These are phyloP conservation scores for Phasia obesa DNA, from an alignment of 2,888 invertebrate species.

Conservation along the genomic window DNA sequence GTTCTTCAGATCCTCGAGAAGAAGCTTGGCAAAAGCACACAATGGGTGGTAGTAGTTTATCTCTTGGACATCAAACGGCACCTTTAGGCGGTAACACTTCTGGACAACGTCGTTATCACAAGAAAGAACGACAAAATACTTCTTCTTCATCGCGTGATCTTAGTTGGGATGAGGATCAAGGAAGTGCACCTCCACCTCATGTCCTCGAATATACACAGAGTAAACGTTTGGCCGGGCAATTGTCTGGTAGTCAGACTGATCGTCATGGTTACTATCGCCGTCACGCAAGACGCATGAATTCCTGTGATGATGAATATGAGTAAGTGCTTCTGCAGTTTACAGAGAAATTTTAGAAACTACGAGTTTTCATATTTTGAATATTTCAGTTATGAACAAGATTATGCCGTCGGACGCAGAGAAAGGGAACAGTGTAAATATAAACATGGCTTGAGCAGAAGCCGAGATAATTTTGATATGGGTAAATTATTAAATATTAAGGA, in stretches of 20 bases:
- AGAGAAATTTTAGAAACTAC: not conserved
- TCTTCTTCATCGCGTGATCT: constrained; percentile 90
- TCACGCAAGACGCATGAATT: constrained; percentile 83
- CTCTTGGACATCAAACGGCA: constrained; percentile 50
- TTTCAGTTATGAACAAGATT: constrained; percentile 81
- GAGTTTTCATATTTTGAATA: not conserved
- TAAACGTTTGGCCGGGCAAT: constrained; percentile 72
- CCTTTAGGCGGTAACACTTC: constrained; percentile 69
- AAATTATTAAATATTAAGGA: constrained; percentile 11
- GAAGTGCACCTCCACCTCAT: constrained; percentile 76
- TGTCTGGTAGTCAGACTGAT: constrained; percentile 72
- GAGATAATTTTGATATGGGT: constrained; percentile 82
- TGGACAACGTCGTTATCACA: constrained; percentile 83
- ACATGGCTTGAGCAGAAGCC: constrained; percentile 79
- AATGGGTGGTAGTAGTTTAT: constrained; percentile 71
- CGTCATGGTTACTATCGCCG: constrained; percentile 84
- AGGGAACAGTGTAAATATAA: constrained; percentile 79
- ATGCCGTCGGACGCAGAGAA: constrained; percentile 76
- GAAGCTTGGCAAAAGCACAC: constrained; percentile 83
- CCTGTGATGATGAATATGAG: constrained; percentile 89
- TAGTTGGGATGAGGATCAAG: constrained; percentile 89
- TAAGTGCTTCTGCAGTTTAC: constrained; percentile 81
- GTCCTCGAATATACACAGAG: constrained; percentile 83
- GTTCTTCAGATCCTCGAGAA: constrained; percentile 90
- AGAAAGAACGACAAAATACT: constrained; percentile 85